These are phyloP conservation scores for Anseranas semipalmata DNA, from an alignment of 2,113 vertebrate genomes.

Conservation along the genomic window DNA sequence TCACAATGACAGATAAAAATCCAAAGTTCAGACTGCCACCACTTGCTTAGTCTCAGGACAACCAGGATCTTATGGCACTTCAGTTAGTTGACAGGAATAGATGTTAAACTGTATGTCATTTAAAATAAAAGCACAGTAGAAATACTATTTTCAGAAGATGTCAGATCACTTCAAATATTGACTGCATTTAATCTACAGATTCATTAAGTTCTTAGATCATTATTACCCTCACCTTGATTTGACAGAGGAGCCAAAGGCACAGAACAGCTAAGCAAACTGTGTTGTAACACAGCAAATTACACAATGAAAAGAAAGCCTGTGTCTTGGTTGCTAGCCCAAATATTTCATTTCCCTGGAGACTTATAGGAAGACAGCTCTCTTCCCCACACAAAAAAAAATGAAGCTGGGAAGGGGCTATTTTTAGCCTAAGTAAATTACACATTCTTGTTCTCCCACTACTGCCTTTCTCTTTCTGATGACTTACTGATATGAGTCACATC, in stretches of 20 bases:
- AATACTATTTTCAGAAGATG: not conserved
- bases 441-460: conserved; percentile 37
- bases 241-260: not conserved
- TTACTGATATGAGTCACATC: conserved; percentile 39
- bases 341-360: not conserved
- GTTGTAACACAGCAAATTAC: not conserved
- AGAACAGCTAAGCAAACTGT: not conserved
- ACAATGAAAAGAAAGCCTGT: not conserved
- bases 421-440: conserved; percentile 7
- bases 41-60: not conserved
- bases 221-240: not conserved
- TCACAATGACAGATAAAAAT: not conserved
- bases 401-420: conserved; percentile 39
- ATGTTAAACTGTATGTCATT: not conserved
- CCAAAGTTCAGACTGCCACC: not conserved
- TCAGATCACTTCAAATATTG: not conserved
- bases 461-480: not conserved
- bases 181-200: not conserved
- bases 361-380: not conserved
- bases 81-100: not conserved
- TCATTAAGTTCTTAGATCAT: not conserved
- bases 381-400: not conserved
- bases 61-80: not conserved
- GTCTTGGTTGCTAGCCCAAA: conserved; percentile 29
- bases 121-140: not conserved